A percentile compares a stretch with the other conserved stretches of the same genome.
Conservation (phyloP, 2,797 vertebrate species). For the Gymnopithys bicolor region DNA sequence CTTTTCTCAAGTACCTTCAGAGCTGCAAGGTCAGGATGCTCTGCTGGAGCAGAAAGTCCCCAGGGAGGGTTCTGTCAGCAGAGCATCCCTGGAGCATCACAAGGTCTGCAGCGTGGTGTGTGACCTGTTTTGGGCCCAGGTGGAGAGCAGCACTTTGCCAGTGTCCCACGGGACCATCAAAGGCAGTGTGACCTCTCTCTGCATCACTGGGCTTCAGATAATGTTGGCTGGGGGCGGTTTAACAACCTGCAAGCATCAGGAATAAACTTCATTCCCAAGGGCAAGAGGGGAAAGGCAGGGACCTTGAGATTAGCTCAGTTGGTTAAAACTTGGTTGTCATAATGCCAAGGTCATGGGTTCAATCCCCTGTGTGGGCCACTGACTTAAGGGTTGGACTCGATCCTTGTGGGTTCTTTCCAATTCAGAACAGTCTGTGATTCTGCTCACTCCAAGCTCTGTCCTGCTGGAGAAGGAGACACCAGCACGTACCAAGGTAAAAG, state of each 20-base stretch:
- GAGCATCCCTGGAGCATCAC: background rate
- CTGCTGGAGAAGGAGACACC: background rate
- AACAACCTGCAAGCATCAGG: background rate
- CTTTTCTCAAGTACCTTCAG: background rate
- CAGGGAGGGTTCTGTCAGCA: accelerated
- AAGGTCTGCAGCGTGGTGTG: accelerated
- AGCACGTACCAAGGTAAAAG: background rate
- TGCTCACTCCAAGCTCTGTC: background rate
- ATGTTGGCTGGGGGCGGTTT: accelerated
- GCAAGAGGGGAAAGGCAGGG: background rate
- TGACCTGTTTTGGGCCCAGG: background rate
- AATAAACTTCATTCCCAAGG: background rate
- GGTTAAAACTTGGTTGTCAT: too few relatives aligned
- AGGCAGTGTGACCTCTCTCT: background rate
- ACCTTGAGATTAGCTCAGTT: too few relatives aligned
- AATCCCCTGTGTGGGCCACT: too few relatives aligned
- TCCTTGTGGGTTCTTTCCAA: too few relatives aligned
- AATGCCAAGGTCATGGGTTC: too few relatives aligned
- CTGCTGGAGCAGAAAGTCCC: background rate
- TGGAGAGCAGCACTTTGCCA: background rate
- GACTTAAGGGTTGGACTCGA: too few relatives aligned
- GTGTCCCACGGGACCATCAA: background rate
- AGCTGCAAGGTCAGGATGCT: background rate
- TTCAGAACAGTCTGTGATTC: too few relatives aligned
- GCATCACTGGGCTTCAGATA: background rate